Base-by-base conservation (phyloP, 2,797 vertebrate genomes). In the Trichosurus vulpecula region DNA sequence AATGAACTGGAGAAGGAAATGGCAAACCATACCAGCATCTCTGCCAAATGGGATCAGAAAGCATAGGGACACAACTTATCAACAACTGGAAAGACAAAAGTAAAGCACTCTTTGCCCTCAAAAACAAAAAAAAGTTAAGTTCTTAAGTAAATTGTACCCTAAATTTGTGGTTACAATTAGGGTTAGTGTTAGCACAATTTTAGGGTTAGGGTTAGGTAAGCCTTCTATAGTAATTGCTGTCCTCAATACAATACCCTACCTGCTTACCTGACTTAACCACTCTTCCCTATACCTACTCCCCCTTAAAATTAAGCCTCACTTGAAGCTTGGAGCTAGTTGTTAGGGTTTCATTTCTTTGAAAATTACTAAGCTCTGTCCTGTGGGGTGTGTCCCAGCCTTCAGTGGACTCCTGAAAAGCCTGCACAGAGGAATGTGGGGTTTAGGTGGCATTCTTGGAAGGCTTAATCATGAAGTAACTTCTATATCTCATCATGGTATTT, bases 391-490 rank as follows among this genome's bases (percentile, higher is more conserved):
- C 92, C 13, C n/a, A 12, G 41, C 52, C 16, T 91, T 93, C 81
- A 0, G 0, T 53, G 47, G 27, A 16, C 74, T 31, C 27, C 0
- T 27, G 6, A 31, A 8, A 0, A 13, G 10, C 61, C 91, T 94
- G 89, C 35, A 52, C 41, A 19, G 53, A 90, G 54, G 10, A 27
- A 9, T n/a, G 13, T 81, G 14, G 0, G 0, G 52, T 35, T 74
- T 30, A 57, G 61, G 52, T 52, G 22, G 0, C 4, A 0, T 14
- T 6, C 0, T 11, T 1, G 16, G 12, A 27, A 0, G 56, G n/a
- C 35, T 81, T 27, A 25, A 1, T 41, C 52, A 13, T 1, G 4
- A 74, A 56, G 0, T 2, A 41, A 35, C 89, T 92, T 96, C 90
- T 35, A 25, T 61, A n/a, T 94, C 58, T 30, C 35, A 19, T 47